phyloP scores from a whole-genome alignment of 2,797 vertebrate genomes.

The Aeoliscus strigatus region DNA sequence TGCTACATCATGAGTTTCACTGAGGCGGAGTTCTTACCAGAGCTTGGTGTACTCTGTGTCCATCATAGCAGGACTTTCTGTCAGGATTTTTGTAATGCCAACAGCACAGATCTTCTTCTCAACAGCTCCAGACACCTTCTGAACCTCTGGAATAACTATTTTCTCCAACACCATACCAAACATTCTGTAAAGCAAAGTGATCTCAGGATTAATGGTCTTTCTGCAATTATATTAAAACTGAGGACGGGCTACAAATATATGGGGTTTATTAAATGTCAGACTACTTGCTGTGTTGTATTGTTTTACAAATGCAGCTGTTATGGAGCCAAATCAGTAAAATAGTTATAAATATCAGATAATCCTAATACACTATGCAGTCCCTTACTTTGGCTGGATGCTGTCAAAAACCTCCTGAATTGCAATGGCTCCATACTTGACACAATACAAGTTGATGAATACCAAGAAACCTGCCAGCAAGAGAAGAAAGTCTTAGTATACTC shows the following conservation, averaged over 20 bases:
- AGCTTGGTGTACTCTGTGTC: slow-evolving; percentile 97
- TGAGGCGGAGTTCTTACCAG: slow-evolving; percentile 74
- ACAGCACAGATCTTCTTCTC: slow-evolving; percentile 99
- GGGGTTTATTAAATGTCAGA: too few relatives aligned
- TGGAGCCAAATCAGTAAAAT: too few relatives aligned
- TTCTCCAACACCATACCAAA: slow-evolving; percentile 99
- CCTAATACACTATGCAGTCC: too few relatives aligned
- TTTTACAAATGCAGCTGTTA: too few relatives aligned
- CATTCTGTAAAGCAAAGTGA: slow-evolving; percentile 78
- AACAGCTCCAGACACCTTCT: slow-evolving; percentile 93
- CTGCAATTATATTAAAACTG: too few relatives aligned
- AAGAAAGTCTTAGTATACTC: too few relatives aligned
- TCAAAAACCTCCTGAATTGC: slow-evolving; percentile 97
- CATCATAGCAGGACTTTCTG: slow-evolving; percentile 97
- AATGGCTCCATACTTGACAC: slow-evolving; percentile 92
- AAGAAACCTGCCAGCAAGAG: slow-evolving; percentile 83
- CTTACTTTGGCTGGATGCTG: slow-evolving; percentile 96
- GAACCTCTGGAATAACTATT: slow-evolving; percentile 96
- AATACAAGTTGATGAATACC: slow-evolving; percentile 94
- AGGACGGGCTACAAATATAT: too few relatives aligned
- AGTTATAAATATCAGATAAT: too few relatives aligned
- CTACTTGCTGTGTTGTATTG: too few relatives aligned
- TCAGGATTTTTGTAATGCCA: slow-evolving; percentile 93
- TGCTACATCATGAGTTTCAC: too few relatives aligned
- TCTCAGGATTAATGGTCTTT: slow-evolving; percentile 4